Percentiles rank a stretch among this genome's conserved stretches.
These are phyloP conservation scores for Plebejus melissa DNA, from an alignment of 2,888 invertebrate genomes.

Conservation along the genomic window DNA sequence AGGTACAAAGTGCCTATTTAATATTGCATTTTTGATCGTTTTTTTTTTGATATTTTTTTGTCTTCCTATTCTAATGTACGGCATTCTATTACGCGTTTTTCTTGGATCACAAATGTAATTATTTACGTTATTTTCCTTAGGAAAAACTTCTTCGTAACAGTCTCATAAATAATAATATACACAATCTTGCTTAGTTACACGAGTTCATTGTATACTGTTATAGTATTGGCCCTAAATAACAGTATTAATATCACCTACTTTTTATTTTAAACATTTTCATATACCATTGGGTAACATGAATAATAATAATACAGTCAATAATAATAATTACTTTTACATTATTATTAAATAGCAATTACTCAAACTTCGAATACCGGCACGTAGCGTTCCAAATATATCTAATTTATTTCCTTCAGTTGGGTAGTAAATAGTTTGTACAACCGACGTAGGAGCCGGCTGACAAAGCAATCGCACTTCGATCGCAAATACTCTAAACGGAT, in stretches of 20 bases:
- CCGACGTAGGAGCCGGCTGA: conserved; percentile 39
- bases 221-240: neutral
- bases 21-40: conserved; percentile 30
- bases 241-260: neutral
- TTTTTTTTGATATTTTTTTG: conserved; percentile 30
- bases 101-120: neutral
- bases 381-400: neutral
- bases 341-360: neutral
- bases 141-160: neutral
- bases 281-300: too few species aligned
- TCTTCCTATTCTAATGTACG: neutral
- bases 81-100: conserved; percentile 3
- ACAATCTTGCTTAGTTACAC: neutral
- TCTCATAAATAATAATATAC: neutral
- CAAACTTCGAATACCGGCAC: neutral
- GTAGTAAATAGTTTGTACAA: conserved; percentile 27
- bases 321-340: too few species aligned
- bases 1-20: conserved; percentile 45
- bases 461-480: conserved; percentile 60
- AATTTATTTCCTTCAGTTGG: neutral
- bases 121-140: neutral
- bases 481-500: conserved; percentile 68
- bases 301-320: too few species aligned
- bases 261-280: too few species aligned
- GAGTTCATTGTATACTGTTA: neutral